Evolutionary conservation across 2,888 invertebrate species (phyloP).

Genomic region (Cantharis nigra): DNA sequence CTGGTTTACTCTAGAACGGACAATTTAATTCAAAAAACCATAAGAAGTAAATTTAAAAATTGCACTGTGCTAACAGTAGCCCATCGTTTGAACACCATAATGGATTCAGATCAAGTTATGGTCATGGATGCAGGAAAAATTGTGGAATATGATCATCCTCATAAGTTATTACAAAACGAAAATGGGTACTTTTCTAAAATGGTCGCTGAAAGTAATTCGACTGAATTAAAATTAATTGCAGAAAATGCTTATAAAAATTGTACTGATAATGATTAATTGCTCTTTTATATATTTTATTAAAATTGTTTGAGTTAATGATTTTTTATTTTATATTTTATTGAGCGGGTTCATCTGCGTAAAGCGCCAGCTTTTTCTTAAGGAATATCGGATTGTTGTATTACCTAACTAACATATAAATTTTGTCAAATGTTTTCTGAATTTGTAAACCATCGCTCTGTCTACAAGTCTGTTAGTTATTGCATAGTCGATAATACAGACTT

Average conservation of each 20-base stretch:
- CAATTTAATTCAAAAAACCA: slow-evolving; percentile 81
- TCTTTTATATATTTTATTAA: too few species aligned
- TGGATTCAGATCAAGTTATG: slow-evolving; percentile 87
- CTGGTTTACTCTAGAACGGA: slow-evolving; percentile 67
- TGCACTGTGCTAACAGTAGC: slow-evolving; percentile 91
- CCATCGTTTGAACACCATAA: slow-evolving; percentile 87
- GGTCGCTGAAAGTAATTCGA: slow-evolving; percentile 69
- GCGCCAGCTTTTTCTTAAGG: too few species aligned
- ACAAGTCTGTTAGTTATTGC: too few species aligned
- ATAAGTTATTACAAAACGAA: slow-evolving; percentile 64
- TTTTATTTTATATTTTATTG: too few species aligned
- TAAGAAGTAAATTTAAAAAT: slow-evolving; percentile 74
- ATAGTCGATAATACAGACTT: too few species aligned
- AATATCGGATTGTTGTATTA: too few species aligned
- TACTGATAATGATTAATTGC: not conserved
- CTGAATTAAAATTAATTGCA: slow-evolving; percentile 51
- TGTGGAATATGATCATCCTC: slow-evolving; percentile 74
- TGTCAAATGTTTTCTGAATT: too few species aligned
- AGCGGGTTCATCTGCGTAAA: too few species aligned
- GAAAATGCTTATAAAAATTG: slow-evolving; percentile 49
- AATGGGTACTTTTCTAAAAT: slow-evolving; percentile 68
- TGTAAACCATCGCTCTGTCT: too few species aligned
- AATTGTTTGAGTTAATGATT: too few species aligned
- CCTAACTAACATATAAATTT: too few species aligned
- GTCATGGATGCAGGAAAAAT: slow-evolving; percentile 84